A percentile compares a stretch with the other conserved stretches of the same genome.
Conservation (phyloP, 1,140 invertebrate species). For the Drosophila pruinosa region DNA sequence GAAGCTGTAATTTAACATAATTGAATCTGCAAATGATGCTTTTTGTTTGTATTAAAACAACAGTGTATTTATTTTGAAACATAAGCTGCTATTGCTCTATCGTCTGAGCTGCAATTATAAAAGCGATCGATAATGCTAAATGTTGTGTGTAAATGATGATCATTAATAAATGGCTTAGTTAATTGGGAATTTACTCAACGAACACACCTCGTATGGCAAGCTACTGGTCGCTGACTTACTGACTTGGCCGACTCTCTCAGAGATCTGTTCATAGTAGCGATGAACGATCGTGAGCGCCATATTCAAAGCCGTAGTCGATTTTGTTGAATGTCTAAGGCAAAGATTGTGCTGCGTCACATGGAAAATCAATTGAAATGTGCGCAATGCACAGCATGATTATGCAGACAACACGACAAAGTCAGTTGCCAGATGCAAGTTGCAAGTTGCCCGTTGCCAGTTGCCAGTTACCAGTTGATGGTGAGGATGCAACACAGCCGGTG, state of each 20-base stretch:
- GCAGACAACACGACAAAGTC: conserved; percentile 45
- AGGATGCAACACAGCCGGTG: conserved; percentile 1
- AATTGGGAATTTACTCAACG: conserved; percentile 10
- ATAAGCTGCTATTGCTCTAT: background rate
- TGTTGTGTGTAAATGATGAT: background rate
- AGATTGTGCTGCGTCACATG: conserved; percentile 78
- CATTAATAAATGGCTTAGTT: conserved; percentile 19
- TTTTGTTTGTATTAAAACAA: too few species aligned
- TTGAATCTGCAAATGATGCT: too few species aligned
- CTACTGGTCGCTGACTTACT: conserved; percentile 4
- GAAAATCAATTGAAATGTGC: conserved; percentile 72
- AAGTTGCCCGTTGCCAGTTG: background rate
- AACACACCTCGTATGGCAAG: conserved; percentile 22
- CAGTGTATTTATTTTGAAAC: background rate
- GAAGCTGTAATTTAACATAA: too few species aligned
- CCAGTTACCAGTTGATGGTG: background rate
- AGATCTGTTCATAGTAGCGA: background rate
- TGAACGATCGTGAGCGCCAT: conserved; percentile 60
- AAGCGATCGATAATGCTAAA: background rate
- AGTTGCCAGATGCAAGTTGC: background rate
- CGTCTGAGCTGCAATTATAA: background rate
- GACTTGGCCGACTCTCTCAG: conserved; percentile 1
- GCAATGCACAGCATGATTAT: conserved; percentile 66
- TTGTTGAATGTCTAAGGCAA: background rate
- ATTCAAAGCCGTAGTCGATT: conserved; percentile 48